Conservation (phyloP, 2,113 vertebrate genomes). For the Prolemur simus region DNA sequence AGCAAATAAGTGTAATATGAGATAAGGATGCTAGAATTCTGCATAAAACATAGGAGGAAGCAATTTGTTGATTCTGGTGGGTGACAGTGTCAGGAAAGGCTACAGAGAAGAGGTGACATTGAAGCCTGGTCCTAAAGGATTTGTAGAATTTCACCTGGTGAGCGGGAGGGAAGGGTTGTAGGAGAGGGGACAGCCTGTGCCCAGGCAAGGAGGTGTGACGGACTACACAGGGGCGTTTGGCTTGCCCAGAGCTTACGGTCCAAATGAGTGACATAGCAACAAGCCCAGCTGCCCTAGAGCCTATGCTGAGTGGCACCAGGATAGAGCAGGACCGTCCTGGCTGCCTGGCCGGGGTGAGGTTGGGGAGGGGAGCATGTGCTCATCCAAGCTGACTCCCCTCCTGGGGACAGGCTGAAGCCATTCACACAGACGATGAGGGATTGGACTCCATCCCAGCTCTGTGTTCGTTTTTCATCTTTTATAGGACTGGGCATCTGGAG, state of each 20-base stretch:
- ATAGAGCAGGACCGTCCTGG: neutral
- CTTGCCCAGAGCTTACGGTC: neutral
- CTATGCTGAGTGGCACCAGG: neutral
- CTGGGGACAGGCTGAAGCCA: constrained; percentile 55
- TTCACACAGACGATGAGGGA: constrained; percentile 56
- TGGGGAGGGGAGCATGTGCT: neutral
- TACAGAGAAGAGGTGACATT: neutral
- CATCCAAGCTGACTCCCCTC: neutral
- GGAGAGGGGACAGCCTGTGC: neutral
- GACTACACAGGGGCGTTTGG: neutral
- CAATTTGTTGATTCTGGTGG: neutral
- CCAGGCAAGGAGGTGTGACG: neutral
- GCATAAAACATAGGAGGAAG: neutral
- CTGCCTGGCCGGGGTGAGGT: neutral
- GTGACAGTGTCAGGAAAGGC: neutral
- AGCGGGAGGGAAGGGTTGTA: neutral
- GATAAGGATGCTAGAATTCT: neutral
- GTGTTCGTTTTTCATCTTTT: constrained; percentile 71
- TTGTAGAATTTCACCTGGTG: neutral
- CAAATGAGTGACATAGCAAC: neutral
- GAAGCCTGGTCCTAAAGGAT: neutral
- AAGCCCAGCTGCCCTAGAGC: neutral
- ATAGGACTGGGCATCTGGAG: constrained; percentile 75
- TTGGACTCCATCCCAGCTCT: constrained; percentile 67
- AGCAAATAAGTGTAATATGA: neutral